Evolutionary conservation across 1,140 invertebrate species (phyloP), one percentile per base, ranked within the genome.

Genomic region (Drosophila pseudoobscura): DNA sequence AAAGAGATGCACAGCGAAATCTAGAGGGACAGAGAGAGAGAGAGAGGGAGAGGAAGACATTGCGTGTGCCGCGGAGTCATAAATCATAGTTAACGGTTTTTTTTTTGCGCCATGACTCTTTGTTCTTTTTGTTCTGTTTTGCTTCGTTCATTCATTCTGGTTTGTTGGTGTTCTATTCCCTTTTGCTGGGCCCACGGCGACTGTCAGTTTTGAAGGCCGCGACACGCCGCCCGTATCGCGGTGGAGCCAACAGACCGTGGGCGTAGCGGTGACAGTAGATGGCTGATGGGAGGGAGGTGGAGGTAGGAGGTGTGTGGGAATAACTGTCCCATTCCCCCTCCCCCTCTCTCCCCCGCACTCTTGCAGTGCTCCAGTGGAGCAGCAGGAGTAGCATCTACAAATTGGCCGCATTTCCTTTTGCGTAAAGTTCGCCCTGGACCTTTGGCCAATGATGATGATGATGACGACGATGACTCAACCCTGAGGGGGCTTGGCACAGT

Each of bases 181-280:
- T 65, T 61, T 61, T 75, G 22, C 46, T 50, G 46, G 13, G 73
- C 80, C 65, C 64, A 75, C 56, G 69, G 83, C 83, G 56, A 50
- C 78, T 88, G 82, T 78, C 82, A 78, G 69, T 75, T 78, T 87
- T 78, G 83, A 87, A 87, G 82, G 82, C 74, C 83, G 65, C 52
- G 24, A 43, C 50, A 69, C 75, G 58, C 53, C 53, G 69, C 52
- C 62, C 69, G 7, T 70, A 75, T 70, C 71, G 75, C 73, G 58
- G 35, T 24, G 55, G 26, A 26, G 13, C 29, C 13, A 20, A 55
- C 43, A 59, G 55, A 41, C 41, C 50, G 8, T 31, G n/a, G 31
- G 15, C 7, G 9, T 11, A 20, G 31, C 26, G 39, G 35, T 11
- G 35, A 39, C 35, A 39, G 35, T 39, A 13, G 11, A 13, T 59